Conservation (phyloP, 1,140 invertebrate species). For the Marisa cornuarietis region DNA sequence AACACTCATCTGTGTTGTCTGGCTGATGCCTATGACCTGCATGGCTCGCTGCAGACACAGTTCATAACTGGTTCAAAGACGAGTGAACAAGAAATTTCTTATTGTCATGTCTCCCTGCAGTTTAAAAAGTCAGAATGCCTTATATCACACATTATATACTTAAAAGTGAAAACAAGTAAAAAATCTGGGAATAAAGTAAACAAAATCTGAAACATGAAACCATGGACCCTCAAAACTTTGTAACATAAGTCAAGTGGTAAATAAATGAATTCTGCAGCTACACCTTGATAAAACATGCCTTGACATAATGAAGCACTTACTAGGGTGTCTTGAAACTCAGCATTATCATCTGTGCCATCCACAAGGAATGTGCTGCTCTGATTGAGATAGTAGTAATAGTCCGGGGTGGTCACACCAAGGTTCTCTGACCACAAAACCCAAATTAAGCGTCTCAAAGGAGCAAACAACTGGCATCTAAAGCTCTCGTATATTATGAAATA, state of each 20-base stretch:
- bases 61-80: neutral
- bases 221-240: no score
- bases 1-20: conserved; percentile 72
- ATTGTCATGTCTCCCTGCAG: no score
- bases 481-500: no score
- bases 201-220: no score
- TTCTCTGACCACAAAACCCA: conserved; percentile 53
- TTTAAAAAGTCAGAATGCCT: no score
- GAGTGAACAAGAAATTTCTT: neutral
- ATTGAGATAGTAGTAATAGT: conserved; percentile 76
- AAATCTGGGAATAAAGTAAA: no score
- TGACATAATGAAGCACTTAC: conserved; percentile 46
- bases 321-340: conserved; percentile 78
- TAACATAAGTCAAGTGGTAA: no score
- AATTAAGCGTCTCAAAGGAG: neutral
- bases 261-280: no score
- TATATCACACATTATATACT: no score
- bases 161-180: no score
- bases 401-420: conserved; percentile 72
- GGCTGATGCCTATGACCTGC: conserved; percentile 74
- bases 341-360: conserved; percentile 76
- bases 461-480: no score
- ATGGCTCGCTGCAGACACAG: conserved; percentile 71
- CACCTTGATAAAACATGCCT: no score
- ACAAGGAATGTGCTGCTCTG: conserved; percentile 75